phyloP scores from a whole-genome alignment of 2,888 invertebrate species.

The Catocala sponsa region DNA sequence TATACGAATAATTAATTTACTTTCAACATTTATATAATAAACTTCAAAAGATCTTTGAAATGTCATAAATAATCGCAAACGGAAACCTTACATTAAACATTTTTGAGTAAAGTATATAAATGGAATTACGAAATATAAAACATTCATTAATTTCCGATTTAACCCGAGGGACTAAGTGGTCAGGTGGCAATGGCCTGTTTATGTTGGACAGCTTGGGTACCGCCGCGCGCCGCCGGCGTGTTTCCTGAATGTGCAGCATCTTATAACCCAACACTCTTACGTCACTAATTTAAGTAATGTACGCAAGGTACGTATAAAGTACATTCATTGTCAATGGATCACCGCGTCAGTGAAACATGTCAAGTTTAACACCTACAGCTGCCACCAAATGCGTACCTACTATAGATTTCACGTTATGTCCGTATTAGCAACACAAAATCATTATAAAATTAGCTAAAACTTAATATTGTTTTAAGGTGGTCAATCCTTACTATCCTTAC shows the following conservation, averaged over 20 bases:
- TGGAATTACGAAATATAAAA: slow-evolving; percentile 35
- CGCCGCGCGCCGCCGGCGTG: slow-evolving; percentile 37
- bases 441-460: no score
- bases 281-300: slow-evolving; percentile 11
- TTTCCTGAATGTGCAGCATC: slow-evolving; percentile 67
- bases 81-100: slow-evolving; percentile 19
- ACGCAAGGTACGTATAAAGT: slow-evolving; percentile 9
- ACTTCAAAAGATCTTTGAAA: no score
- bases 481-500: no score
- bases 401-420: no score
- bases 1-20: no score
- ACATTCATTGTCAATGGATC: slow-evolving; percentile 5
- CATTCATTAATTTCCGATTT: slow-evolving; percentile 45
- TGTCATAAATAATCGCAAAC: background rate
- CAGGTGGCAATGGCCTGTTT: slow-evolving; percentile 71
- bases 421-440: no score
- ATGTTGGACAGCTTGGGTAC: slow-evolving; percentile 59
- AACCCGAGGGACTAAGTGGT: slow-evolving; percentile 42
- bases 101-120: slow-evolving; percentile 22
- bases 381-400: no score
- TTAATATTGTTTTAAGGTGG: no score
- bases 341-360: slow-evolving; percentile 1
- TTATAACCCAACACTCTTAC: slow-evolving; percentile 24
- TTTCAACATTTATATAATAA: no score
- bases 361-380: slow-evolving; percentile 8